Percentiles rank a stretch among this genome's conserved stretches.
Conservation (phyloP, 1,140 invertebrate genomes). For the Drosophila sp. region DNA sequence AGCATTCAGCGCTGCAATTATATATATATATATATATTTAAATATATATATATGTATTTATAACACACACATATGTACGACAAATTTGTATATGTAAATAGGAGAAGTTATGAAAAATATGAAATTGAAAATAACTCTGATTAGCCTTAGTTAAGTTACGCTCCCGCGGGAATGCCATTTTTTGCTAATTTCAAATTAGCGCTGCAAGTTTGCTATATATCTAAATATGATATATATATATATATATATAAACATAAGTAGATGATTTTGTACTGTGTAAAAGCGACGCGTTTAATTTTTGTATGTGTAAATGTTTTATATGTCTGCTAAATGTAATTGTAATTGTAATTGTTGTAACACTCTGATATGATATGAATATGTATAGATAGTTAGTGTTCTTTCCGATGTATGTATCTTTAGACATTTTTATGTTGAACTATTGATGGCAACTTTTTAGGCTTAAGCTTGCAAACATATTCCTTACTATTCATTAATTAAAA, state of each 20-base stretch:
- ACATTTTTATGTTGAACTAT: slow-evolving; percentile 43
- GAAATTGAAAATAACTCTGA: slow-evolving; percentile 21
- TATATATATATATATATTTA: slow-evolving; percentile 56
- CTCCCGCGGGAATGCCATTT: slow-evolving; percentile 59
- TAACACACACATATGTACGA: slow-evolving; percentile 17
- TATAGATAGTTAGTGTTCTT: slow-evolving; percentile 69
- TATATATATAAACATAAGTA: slow-evolving; percentile 61
- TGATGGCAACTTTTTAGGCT: slow-evolving; percentile 46
- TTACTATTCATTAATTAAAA: slow-evolving; percentile 33
- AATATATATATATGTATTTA: slow-evolving; percentile 50
- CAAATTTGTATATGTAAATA: slow-evolving; percentile 54
- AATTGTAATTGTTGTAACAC: slow-evolving; percentile 59
- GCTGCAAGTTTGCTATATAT: slow-evolving; percentile 65
- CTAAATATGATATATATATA: slow-evolving; percentile 34
- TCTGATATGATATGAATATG: slow-evolving; percentile 28
- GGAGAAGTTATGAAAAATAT: slow-evolving; percentile 45
- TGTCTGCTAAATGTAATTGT: slow-evolving; percentile 49
- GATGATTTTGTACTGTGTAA: slow-evolving; percentile 71
- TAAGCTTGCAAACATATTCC: slow-evolving; percentile 52
- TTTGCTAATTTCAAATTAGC: slow-evolving; percentile 81
- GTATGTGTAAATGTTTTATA: slow-evolving; percentile 70
- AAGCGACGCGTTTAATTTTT: slow-evolving; percentile 62
- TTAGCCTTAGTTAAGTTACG: slow-evolving; percentile 70
- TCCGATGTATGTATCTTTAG: slow-evolving; percentile 53
- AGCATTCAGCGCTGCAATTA: slow-evolving; percentile 66